Conservation (phyloP, 2,797 vertebrate genomes). For the Poeciliopsis presidionis region DNA sequence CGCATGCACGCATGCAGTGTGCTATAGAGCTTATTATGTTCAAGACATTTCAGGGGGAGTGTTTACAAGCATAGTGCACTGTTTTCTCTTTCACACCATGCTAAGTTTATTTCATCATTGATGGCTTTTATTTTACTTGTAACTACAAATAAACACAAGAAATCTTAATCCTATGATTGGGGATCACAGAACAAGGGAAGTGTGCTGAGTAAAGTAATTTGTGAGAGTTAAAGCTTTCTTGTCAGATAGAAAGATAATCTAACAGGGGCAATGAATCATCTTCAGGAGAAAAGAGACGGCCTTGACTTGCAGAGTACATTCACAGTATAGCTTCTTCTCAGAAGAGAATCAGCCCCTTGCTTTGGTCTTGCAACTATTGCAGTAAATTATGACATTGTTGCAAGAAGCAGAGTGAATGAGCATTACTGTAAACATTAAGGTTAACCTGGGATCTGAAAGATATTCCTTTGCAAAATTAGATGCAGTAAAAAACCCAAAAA, state of each 20-base stretch:
- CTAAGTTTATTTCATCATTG: slow-evolving; percentile 71
- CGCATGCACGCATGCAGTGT: slow-evolving; percentile 13
- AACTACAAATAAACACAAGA: slow-evolving; percentile 49
- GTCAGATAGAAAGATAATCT: slow-evolving; percentile 18
- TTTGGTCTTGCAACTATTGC: slow-evolving; percentile 47
- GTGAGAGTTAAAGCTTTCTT: slow-evolving; percentile 35
- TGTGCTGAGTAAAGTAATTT: slow-evolving; percentile 7
- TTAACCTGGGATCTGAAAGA: slow-evolving; percentile 20
- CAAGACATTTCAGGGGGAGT: slow-evolving; percentile 66
- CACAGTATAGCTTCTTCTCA: slow-evolving; percentile 53
- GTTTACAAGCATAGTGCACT: slow-evolving; percentile 56
- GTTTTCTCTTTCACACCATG: slow-evolving; percentile 58
- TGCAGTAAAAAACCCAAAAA: background rate
- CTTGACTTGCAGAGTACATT: slow-evolving; percentile 66
- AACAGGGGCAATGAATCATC: slow-evolving; percentile 33
- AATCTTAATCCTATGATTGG: slow-evolving; percentile 47
- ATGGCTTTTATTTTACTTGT: slow-evolving; percentile 61
- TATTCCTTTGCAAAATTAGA: background rate
- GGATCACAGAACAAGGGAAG: slow-evolving; percentile 9
- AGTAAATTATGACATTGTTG: slow-evolving; percentile 38
- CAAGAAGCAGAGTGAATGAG: slow-evolving; percentile 12
- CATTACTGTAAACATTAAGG: background rate
- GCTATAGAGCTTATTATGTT: slow-evolving; percentile 50
- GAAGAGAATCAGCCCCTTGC: slow-evolving; percentile 25
- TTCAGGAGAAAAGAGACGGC: slow-evolving; percentile 53